These are phyloP conservation scores for Lordiphosa andalusiaca DNA, from an alignment of 2,888 invertebrate species.

Conservation along the genomic window DNA sequence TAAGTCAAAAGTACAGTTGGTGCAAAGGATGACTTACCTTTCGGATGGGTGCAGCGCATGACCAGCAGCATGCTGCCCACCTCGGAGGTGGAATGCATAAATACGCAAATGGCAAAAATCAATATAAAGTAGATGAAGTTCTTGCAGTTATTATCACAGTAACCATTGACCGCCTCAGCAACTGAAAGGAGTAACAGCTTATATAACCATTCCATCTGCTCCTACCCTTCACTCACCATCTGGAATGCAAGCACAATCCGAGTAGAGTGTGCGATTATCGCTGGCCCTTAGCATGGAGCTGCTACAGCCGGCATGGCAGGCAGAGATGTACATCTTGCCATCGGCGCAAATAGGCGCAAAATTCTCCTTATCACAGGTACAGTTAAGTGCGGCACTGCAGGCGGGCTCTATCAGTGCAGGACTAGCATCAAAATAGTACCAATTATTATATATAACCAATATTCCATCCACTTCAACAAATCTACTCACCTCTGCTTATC, in stretches of 20 bases:
- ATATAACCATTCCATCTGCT: too few relatives aligned
- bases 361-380: conserved; percentile 87
- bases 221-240: conserved; percentile 52
- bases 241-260: conserved; percentile 82
- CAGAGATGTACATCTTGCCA: conserved; percentile 91
- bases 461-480: accelerated
- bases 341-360: conserved; percentile 92
- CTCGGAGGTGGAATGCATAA: conserved; percentile 95
- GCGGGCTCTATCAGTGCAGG: conserved; percentile 80
- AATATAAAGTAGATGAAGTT: conserved; percentile 90
- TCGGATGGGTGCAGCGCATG: conserved; percentile 93
- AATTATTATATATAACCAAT: too few relatives aligned
- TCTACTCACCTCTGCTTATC: conserved; percentile 76
- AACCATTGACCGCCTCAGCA: conserved; percentile 85
- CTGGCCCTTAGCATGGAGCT: conserved; percentile 83
- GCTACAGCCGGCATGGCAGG: conserved; percentile 93
- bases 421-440: conserved; percentile 36
- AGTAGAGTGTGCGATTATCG: conserved; percentile 83
- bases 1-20: too few relatives aligned
- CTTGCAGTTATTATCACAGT: conserved; percentile 89
- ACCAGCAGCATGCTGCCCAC: conserved; percentile 95
- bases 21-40: conserved; percentile 79
- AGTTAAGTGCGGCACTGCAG: conserved; percentile 84
- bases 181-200: conserved; percentile 21
- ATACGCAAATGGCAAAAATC: conserved; percentile 92